Base-by-base conservation (phyloP, 2,113 vertebrate species). In the Tetraodon nigroviridis region DNA sequence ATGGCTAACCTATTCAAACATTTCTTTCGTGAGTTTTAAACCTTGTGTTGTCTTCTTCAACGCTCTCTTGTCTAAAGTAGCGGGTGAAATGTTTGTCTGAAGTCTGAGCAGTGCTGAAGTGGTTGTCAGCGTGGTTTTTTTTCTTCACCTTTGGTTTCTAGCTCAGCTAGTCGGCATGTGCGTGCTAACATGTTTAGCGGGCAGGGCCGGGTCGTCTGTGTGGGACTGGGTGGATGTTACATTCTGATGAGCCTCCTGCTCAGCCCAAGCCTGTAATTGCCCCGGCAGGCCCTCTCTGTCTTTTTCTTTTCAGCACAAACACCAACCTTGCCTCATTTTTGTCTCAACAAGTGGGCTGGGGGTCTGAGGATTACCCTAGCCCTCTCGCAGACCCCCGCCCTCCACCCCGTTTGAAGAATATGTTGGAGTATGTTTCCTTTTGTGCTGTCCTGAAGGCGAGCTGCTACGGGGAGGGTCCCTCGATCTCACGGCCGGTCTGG, bases 1-100 rank as follows among this genome's bases (percentile, higher is more conserved):
- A 93, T 92, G 92, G 85, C 92, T 89, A 92, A 92, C 81, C 78
- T 91, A 84, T 90, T 93, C 84, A 94, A 93, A 83, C 92, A 91
- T 68, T 91, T 94, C 89, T 94, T 93, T 83, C 91, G 93, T 94
- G 89, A 93, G 93, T 94, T 89, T 76, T 76, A 12, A 48, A 68
- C 20, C 20, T 84, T 85, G 76, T 51, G 41, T 66, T 1, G 10
- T 68, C 58, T 52, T 74, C 5, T 61, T 41, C 58, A 6, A n/a
- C 53, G 41, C 10, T 18, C 61, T 51, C 13, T 19, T 46, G 46
- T 62, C 42, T 16, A 15, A 45, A 50, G 54, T 42, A 24, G 44
- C 40, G 18, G 10, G 32, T 12, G 12, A 62, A 50, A 61, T 22
- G 67, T 74, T 55, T 46, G 47, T 73, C 20, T 58, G 41, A 74